Evolutionary conservation across 2,888 invertebrate genomes (phyloP).

Genomic region (Thysanoteuthis rhombus): DNA sequence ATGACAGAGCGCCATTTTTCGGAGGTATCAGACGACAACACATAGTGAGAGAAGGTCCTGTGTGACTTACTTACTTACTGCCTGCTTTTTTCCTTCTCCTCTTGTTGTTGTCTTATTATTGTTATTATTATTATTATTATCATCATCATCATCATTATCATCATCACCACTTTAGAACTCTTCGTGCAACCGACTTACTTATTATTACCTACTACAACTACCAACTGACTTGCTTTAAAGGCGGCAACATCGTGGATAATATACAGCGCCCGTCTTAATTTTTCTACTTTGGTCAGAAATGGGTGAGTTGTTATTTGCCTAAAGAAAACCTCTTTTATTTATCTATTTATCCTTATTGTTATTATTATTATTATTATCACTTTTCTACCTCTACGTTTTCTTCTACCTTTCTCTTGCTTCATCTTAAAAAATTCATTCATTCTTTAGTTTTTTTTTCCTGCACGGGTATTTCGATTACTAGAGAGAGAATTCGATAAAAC

Average conservation of each 20-base stretch:
- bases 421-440: too few species aligned
- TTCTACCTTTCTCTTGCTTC: too few species aligned
- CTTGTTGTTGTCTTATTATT: too few species aligned
- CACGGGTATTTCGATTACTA: too few species aligned
- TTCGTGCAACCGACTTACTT: neutral
- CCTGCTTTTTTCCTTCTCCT: neutral
- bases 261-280: neutral
- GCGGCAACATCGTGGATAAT: neutral
- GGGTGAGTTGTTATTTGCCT: neutral
- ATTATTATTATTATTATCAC: too few species aligned
- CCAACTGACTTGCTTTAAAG: neutral
- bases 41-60: neutral
- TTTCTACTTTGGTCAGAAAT: neutral
- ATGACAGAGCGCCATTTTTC: constrained; percentile 12
- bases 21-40: neutral
- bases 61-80: neutral
- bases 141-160: neutral
- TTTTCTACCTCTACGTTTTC: too few species aligned
- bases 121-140: neutral
- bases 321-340: too few species aligned
- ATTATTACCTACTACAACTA: neutral
- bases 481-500: too few species aligned
- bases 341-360: too few species aligned
- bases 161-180: neutral
- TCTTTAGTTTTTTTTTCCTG: too few species aligned